Percentiles rank a stretch among this genome's conserved stretches.
phyloP scores from a whole-genome alignment of 2,888 invertebrate genomes.

The Melitaea athalia region DNA sequence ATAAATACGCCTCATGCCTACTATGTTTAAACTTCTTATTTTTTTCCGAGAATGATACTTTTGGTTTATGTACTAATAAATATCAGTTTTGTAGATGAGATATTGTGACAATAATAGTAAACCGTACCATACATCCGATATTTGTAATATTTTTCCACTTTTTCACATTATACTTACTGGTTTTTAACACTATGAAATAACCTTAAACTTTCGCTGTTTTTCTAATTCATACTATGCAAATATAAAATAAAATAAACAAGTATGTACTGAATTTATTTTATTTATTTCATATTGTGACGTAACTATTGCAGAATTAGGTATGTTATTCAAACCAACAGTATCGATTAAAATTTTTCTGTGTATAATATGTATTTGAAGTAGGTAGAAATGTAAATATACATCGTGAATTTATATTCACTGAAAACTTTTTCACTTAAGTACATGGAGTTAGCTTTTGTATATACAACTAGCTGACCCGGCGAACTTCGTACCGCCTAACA shows the following conservation, averaged over 20 bases:
- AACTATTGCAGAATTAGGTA: too few relatives aligned
- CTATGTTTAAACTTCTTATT: too few relatives aligned
- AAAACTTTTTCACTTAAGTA: too few relatives aligned
- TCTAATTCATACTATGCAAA: conserved; percentile 40
- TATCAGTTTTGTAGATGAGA: conserved; percentile 27
- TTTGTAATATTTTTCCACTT: conserved; percentile 74
- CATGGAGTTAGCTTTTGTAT: too few relatives aligned
- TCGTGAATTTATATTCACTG: too few relatives aligned
- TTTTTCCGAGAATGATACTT: background rate
- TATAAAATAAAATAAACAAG: conserved; percentile 37
- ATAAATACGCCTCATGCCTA: too few relatives aligned
- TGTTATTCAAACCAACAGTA: too few relatives aligned
- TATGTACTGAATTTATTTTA: conserved; percentile 20
- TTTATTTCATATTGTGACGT: background rate
- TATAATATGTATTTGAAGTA: too few relatives aligned
- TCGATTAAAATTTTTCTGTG: too few relatives aligned
- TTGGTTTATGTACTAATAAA: background rate
- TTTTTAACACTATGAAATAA: conserved; percentile 38
- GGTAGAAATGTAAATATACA: too few relatives aligned
- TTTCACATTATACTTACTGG: conserved; percentile 60
- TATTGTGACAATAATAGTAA: conserved; percentile 67
- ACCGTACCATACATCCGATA: conserved; percentile 50
- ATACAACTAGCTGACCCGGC: too few relatives aligned
- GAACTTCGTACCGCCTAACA: too few relatives aligned
- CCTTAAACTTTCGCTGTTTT: conserved; percentile 41